Evolutionary conservation across 2,888 invertebrate species (phyloP).

Genomic region (Danaus chrysippus): DNA sequence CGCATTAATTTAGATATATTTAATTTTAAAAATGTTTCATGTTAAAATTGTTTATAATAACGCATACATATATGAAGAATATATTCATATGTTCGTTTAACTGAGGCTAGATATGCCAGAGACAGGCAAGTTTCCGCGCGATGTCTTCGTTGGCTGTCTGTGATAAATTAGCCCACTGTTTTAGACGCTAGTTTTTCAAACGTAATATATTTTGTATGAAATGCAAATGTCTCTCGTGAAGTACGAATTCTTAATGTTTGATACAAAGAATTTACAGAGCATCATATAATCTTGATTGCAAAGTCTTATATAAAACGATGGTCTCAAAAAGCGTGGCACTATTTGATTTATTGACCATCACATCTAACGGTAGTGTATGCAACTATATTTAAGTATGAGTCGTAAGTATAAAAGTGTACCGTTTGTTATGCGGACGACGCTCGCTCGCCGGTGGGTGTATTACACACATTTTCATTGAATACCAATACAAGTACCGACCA

Average conservation of each 20-base stretch:
- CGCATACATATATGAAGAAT: no score
- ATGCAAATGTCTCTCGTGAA: neutral
- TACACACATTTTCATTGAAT: conserved; percentile 13
- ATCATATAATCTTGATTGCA: no score
- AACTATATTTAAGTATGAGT: conserved; percentile 17
- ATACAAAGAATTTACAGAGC: no score
- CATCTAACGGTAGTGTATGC: conserved; percentile 15
- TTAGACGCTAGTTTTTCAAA: neutral
- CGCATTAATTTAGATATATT: no score
- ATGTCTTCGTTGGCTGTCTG: conserved; percentile 1
- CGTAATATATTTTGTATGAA: neutral
- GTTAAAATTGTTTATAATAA: no score
- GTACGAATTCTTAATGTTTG: neutral
- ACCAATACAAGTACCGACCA: conserved; percentile 2
- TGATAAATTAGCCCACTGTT: neutral
- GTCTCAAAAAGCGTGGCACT: neutral
- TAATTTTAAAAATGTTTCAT: no score
- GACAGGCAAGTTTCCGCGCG: conserved; percentile 5
- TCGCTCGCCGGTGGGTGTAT: conserved; percentile 28
- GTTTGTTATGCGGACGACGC: conserved; percentile 47
- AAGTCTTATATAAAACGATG: no score
- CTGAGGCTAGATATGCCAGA: neutral
- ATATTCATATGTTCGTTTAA: neutral
- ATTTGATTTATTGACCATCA: conserved; percentile 18
- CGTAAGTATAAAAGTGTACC: conserved; percentile 37